Conservation (phyloP, 2,797 vertebrate species). For the Enteromius paludinosus region DNA sequence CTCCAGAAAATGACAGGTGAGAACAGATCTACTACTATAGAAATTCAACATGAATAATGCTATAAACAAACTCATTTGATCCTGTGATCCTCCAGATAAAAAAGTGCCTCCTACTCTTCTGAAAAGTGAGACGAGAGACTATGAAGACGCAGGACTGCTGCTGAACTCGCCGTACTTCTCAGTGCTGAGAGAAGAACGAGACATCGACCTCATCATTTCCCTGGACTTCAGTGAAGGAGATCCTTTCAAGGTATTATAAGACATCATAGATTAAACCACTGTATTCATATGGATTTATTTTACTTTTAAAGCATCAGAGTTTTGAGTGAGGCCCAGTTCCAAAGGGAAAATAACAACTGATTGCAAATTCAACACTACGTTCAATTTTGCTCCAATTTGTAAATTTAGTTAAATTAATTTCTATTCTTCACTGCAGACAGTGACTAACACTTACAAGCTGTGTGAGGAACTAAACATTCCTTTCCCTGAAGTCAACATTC, state of each 20-base stretch:
- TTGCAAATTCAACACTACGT: too few species aligned
- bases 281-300: too few species aligned
- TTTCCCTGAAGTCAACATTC: conserved; percentile 17
- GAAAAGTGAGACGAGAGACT: conserved; percentile 1
- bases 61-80: not conserved
- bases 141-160: not conserved
- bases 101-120: not conserved
- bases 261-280: not conserved
- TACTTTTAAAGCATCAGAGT: too few species aligned
- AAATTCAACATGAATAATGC: not conserved
- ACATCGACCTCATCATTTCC: conserved; percentile 39
- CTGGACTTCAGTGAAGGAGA: conserved; percentile 34
- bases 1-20: conserved; percentile 33
- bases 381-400: too few species aligned
- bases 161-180: conserved; percentile 32
- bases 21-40: not conserved
- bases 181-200: conserved; percentile 14
- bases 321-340: too few species aligned
- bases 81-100: not conserved
- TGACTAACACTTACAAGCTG: rapidly evolving
- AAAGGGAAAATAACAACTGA: too few species aligned
- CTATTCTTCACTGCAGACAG: not conserved
- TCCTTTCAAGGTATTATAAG: conserved; percentile 14
- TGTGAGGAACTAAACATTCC: not conserved
- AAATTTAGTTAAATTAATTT: too few species aligned